These are phyloP conservation scores for Acestrorhynchus altus DNA, from an alignment of 2,797 vertebrate genomes.

Conservation along the genomic window DNA sequence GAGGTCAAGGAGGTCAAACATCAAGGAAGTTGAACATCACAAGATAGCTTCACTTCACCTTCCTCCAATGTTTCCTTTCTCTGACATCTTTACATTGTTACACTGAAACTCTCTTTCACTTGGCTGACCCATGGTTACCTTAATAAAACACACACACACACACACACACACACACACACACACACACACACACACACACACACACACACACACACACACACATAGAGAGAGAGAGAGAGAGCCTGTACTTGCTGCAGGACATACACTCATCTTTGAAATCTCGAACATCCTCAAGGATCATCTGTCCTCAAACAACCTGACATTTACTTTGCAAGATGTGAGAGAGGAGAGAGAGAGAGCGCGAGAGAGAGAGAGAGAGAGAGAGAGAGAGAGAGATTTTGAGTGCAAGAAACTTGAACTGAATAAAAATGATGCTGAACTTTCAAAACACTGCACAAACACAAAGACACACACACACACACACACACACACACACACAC, in stretches of 20 bases:
- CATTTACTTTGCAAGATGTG: constrained; percentile 22
- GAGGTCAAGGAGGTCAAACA: too few species aligned
- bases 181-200: constrained; percentile 2
- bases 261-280: constrained; percentile 32
- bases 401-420: constrained; percentile 16
- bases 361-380: background rate
- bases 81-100: constrained; percentile 13
- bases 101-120: background rate
- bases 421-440: constrained; percentile 28
- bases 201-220: constrained; percentile 26
- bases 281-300: constrained; percentile 11
- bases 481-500: background rate
- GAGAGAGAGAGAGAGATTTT: background rate
- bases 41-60: background rate
- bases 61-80: constrained; percentile 1
- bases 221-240: background rate
- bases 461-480: background rate
- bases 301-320: constrained; percentile 37
- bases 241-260: constrained; percentile 33
- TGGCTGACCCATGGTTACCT: constrained; percentile 8
- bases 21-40: too few species aligned
- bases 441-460: constrained; percentile 1
- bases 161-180: constrained; percentile 21
- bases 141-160: background rate
- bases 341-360: background rate